These are phyloP conservation scores for Lasiommata megera DNA, from an alignment of 2,888 invertebrate species.

Conservation along the genomic window DNA sequence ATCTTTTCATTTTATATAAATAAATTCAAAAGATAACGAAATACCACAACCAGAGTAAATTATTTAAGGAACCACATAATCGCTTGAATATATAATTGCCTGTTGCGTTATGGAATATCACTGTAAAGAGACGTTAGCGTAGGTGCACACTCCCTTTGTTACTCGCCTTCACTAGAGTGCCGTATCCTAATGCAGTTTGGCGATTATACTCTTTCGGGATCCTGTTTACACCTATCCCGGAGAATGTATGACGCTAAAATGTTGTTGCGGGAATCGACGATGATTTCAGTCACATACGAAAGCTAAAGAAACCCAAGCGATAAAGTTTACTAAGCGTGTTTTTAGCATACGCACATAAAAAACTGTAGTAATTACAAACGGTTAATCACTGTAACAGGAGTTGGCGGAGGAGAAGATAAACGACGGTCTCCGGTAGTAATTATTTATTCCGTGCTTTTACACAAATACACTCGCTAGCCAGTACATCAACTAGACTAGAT, in stretches of 20 bases:
- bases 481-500: neutral
- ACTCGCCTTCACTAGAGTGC: slow-evolving; percentile 4
- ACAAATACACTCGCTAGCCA: too few species aligned
- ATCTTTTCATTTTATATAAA: too few species aligned
- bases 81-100: neutral
- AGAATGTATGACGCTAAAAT: neutral
- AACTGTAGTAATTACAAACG: slow-evolving; percentile 4
- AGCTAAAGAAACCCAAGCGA: neutral
- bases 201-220: slow-evolving; percentile 15
- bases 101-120: neutral
- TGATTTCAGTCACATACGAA: neutral
- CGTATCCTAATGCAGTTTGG: slow-evolving; percentile 21
- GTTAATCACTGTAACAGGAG: slow-evolving; percentile 7
- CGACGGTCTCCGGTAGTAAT: slow-evolving; percentile 2
- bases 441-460: neutral
- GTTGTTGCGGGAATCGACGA: neutral
- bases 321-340: neutral
- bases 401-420: slow-evolving; percentile 1
- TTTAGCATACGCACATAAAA: neutral
- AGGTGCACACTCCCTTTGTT: slow-evolving; percentile 23
- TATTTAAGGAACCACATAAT: too few species aligned
- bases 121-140: neutral
- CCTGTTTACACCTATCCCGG: neutral
- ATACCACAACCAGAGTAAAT: too few species aligned
- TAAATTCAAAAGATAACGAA: too few species aligned